These are phyloP conservation scores for Litoditis marina DNA, from an alignment of 2,888 invertebrate genomes.

Conservation along the genomic window DNA sequence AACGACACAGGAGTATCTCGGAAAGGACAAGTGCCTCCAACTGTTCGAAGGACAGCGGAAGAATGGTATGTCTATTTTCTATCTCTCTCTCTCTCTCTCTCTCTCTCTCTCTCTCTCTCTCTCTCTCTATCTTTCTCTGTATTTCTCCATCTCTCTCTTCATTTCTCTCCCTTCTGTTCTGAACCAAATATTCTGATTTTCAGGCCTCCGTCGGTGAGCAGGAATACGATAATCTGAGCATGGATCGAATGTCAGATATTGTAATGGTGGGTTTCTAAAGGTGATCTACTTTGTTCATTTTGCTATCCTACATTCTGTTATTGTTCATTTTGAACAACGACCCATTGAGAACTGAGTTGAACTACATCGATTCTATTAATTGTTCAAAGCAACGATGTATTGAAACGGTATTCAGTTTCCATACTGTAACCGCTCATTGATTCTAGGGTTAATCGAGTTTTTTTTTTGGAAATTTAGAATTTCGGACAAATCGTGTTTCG, in stretches of 20 bases:
- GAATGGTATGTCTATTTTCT: not conserved
- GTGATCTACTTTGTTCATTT: too few species aligned
- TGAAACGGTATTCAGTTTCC: too few species aligned
- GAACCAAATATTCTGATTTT: too few species aligned
- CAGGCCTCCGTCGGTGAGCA: conserved; percentile 2
- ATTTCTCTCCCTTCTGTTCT: not conserved
- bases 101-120: not conserved
- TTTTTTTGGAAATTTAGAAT: too few species aligned
- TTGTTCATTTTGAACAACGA: too few species aligned
- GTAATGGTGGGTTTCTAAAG: conserved; percentile 21
- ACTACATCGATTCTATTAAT: too few species aligned
- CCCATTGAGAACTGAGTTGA: too few species aligned
- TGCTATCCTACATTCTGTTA: too few species aligned
- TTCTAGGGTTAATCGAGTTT: too few species aligned
- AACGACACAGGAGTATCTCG: conserved; percentile 6
- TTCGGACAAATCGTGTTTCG: too few species aligned
- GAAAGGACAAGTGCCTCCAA: conserved; percentile 7
- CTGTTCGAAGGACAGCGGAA: not conserved
- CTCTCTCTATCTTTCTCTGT: not conserved
- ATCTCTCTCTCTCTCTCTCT: not conserved
- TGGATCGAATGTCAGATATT: conserved; percentile 21
- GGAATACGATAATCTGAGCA: conserved; percentile 11
- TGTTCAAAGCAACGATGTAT: too few species aligned
- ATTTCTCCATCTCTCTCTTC: not conserved
- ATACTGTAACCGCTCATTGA: too few species aligned